phyloP scores from a whole-genome alignment of 2,888 invertebrate genomes.

The Campopleginae sp. region DNA sequence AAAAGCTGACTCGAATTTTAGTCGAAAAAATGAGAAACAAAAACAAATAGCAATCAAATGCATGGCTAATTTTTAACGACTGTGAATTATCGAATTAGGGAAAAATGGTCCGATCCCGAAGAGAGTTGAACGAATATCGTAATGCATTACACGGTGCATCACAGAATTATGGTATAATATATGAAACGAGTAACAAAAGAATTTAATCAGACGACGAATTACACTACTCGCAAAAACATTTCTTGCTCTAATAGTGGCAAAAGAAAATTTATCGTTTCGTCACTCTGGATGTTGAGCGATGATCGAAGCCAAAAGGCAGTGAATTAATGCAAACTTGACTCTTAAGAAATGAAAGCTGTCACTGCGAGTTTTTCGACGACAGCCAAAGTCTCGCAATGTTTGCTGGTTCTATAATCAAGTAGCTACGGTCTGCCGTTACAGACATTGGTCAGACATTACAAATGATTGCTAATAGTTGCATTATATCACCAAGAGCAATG shows the following conservation, averaged over 20 bases:
- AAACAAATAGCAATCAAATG: not conserved
- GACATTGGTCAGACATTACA: constrained; percentile 22
- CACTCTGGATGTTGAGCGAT: not conserved
- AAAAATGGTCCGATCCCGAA: not conserved
- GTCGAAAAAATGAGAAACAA: not conserved
- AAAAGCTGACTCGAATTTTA: not conserved
- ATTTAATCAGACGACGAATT: not conserved
- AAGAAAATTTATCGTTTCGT: constrained; percentile 1
- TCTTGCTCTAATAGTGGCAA: not conserved
- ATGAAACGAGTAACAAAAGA: not conserved
- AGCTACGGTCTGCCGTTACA: constrained; percentile 15
- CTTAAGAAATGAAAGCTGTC: constrained; percentile 48
- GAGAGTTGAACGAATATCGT: not conserved
- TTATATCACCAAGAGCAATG: not conserved
- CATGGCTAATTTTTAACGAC: not conserved
- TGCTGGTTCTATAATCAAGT: constrained; percentile 37
- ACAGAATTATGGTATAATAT: too few species aligned
- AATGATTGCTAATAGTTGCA: not conserved
- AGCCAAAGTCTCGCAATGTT: constrained; percentile 13
- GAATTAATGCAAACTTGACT: constrained; percentile 25
- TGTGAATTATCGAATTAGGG: not conserved
- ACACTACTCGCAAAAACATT: constrained; percentile 1
- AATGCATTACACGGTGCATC: too few species aligned
- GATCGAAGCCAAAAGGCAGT: not conserved
- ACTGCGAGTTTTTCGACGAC: constrained; percentile 20